Base-by-base conservation (phyloP, 2,888 invertebrate genomes). In the Hoplodrina blanda region DNA sequence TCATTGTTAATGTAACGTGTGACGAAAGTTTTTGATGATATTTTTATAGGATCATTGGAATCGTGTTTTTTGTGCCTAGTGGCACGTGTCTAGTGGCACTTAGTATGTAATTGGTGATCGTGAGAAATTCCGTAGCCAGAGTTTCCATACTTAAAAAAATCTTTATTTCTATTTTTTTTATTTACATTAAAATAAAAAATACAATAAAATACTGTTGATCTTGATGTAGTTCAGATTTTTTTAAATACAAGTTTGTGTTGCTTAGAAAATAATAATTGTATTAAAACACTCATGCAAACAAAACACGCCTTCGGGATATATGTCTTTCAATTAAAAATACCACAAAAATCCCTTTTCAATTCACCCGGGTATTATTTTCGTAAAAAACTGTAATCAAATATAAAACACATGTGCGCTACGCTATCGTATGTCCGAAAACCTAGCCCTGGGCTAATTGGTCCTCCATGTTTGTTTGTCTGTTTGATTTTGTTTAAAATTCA, bases 401-500 rank as follows among this genome's bases (percentile, higher is more conserved):
- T 19, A 37, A n/a, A 73, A 85, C 88, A 89, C 83, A 87, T 89
- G 88, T 81, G 76, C 41, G 41, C 41, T 41, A 41, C 73, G 70
- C 83, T 88, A 87, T 89, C 87, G 81, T 66, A 85, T 88, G 89
- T 88, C 89, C 88, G 85, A 83, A 82, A 83, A 77, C 78, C 81
- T 89, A 82, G 90, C 95, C 93, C 80, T 83, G 71, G 90, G 95
- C 95, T 95, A 95, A 95, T 95, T 95, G 93, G 80, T 76, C 72
- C 81, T 44, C 81, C 82, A 11, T 90, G 90, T 89, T 82, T 88
- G 89, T 86, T 83, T 86, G 89, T 91, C 85, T 91, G 89, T 82
- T 62, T 81, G 83, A 73, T 86, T 87, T 84, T 90, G 88, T 92
- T 92, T 91, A 89, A 91, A 88, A 93, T 92, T 92, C 93, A 91